phyloP scores from a whole-genome alignment of 2,888 invertebrate species.

The Drosophila peninsularis region DNA sequence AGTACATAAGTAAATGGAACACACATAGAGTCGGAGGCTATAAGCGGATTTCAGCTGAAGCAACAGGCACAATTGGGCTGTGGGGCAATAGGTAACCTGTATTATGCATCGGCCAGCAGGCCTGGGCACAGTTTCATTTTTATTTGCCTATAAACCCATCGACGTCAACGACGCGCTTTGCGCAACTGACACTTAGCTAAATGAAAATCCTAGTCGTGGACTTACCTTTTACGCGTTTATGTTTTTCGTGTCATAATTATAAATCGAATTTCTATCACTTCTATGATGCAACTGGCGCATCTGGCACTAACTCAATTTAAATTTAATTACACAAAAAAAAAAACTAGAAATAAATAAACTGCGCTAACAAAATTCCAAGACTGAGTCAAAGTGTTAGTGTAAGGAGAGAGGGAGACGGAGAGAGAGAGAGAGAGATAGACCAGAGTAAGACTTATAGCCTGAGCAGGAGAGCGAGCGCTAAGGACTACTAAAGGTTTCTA shows the following conservation, averaged over 20 bases:
- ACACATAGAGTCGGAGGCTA: constrained; percentile 16
- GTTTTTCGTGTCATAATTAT: constrained; percentile 40
- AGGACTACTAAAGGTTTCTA: constrained; percentile 28
- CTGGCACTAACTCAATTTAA: constrained; percentile 43
- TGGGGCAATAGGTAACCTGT: constrained; percentile 24
- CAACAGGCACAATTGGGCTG: constrained; percentile 22
- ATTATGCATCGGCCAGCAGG: constrained; percentile 8
- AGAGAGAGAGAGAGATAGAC: constrained; percentile 27
- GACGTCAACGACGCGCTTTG: constrained; percentile 21
- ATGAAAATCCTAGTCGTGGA: constrained; percentile 56
- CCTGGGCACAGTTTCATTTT: constrained; percentile 15
- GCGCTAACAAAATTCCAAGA: constrained; percentile 64
- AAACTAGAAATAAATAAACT: constrained; percentile 30
- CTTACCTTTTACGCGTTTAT: constrained; percentile 61
- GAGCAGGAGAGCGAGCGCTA: constrained; percentile 34
- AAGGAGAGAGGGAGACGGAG: constrained; percentile 19
- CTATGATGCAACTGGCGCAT: constrained; percentile 61
- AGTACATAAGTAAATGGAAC: constrained; percentile 27
- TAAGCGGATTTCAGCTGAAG: constrained; percentile 34
- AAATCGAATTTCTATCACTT: constrained; percentile 68
- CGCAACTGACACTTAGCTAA: constrained; percentile 46
- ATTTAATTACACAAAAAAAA: constrained; percentile 12
- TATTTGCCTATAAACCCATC: constrained; percentile 23
- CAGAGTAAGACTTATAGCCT: constrained; percentile 22
- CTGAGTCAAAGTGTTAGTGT: constrained; percentile 73